Base-by-base conservation (phyloP, 2,113 vertebrate species). In the Anser brachyrhynchus region DNA sequence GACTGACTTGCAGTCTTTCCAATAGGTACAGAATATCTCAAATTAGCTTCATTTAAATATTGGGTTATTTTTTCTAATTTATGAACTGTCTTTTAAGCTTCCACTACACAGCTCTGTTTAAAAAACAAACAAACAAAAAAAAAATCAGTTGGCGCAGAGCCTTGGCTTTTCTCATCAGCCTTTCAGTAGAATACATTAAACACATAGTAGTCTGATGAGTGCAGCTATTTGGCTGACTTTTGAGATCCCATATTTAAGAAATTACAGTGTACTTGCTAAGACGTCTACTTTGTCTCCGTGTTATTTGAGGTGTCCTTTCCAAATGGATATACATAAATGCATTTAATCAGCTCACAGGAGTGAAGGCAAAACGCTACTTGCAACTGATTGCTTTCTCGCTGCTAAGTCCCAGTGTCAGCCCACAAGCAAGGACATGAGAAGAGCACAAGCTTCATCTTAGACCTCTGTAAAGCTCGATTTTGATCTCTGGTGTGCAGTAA, bases 231-330 rank as follows among this genome's bases (percentile, higher is more conserved):
- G 82, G 22, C 44, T 49, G 71, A 37, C 29, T 67, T 26, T 37
- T 29, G 33, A 82, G 52, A 82, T 77, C 31, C 17, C 6, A 0
- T 51, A 11, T 57, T 62, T 71, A 67, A 52, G 44, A 66, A 76
- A 58, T 62, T 9, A 35, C 4, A 62, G 8, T 21, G 21, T 37
- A n/a, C 31, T 73, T 73, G 33, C 4, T 1, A 77, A 58, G n/a
- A n/a, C 4, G 29, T 51, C 20, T 23, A 1, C 1, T 0, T 67
- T 83, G 52, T 49, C 52, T 43, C 54, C 31, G 2, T n/a, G 55
- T 64, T 70, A 46, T 25, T 80, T 11, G 22, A 25, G 28, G 4
- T 20, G 61, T 55, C 72, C 33, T 70, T 87, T 74, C 61, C 21
- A 26, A 46, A 35, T 33, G 29, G 43, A 39, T 44, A 13, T 52